Conservation (phyloP, 1,140 invertebrate genomes). For the Luehdorfia chinensis region DNA sequence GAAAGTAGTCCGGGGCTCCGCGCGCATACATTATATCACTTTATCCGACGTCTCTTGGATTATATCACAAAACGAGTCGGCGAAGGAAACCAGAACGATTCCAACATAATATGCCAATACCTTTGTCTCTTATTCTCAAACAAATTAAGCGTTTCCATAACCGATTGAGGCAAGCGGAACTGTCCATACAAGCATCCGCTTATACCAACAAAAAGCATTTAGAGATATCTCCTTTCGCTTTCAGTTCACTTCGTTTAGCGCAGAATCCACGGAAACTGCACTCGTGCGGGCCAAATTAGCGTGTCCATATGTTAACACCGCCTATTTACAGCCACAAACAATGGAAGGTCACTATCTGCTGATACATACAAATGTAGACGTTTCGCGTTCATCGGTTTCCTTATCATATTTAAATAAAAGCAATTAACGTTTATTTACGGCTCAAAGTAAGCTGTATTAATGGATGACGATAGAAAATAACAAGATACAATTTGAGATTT, state of each 20-base stretch:
- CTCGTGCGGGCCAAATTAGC: conserved; percentile 55
- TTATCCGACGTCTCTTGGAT: conserved; percentile 53
- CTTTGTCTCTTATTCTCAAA: conserved; percentile 1
- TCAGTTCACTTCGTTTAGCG: conserved; percentile 31
- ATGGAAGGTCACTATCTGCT: conserved; percentile 57
- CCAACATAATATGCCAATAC: neutral
- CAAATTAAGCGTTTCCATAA: conserved; percentile 18
- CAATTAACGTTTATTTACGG: neutral
- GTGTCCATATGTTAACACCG: conserved; percentile 50
- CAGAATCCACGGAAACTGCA: conserved; percentile 43
- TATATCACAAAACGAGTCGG: conserved; percentile 42
- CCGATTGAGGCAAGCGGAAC: conserved; percentile 23
- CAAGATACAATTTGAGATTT: too few species aligned
- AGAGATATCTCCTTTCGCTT: conserved; percentile 50
- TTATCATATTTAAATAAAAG: conserved; percentile 10
- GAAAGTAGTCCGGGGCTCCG: conserved; percentile 68
- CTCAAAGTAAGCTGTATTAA: too few species aligned
- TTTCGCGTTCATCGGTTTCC: conserved; percentile 24
- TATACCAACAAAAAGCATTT: conserved; percentile 28
- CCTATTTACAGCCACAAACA: conserved; percentile 56
- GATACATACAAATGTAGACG: conserved; percentile 58
- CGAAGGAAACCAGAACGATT: neutral
- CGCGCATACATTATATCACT: conserved; percentile 71
- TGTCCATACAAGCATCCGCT: neutral
- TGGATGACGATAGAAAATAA: neutral